Conservation (phyloP, 2,113 vertebrate genomes). For the Chamaea fasciata region DNA sequence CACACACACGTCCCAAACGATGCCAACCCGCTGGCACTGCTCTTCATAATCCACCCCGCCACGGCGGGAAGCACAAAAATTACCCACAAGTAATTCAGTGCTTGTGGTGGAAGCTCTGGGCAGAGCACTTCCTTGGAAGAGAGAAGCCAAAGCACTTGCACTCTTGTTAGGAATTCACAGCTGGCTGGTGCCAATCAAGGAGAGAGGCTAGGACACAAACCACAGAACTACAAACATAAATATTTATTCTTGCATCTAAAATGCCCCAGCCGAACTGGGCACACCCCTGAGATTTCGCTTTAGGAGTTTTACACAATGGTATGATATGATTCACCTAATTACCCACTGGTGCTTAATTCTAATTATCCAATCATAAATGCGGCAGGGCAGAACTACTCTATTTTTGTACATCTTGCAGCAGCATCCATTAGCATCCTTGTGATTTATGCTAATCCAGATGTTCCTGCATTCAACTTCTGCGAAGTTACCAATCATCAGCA, state of each 20-base stretch:
- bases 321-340: background rate
- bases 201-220: background rate
- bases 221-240: background rate
- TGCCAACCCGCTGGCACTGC: background rate
- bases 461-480: background rate
- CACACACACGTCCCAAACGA: fast-evolving
- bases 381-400: background rate
- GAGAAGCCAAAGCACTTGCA: fast-evolving
- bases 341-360: background rate
- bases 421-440: background rate
- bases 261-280: background rate
- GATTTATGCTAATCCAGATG: background rate
- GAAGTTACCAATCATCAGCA: background rate
- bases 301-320: background rate
- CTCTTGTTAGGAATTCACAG: background rate
- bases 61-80: fast-evolving
- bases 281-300: background rate
- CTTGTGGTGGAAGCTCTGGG: background rate
- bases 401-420: background rate
- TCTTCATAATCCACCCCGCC: fast-evolving
- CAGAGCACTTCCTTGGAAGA: background rate
- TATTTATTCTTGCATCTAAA: background rate
- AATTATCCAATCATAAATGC: background rate
- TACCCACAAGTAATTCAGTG: fast-evolving
- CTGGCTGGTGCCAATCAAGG: background rate